Evolutionary conservation across 1,140 invertebrate species (phyloP), one percentile per base, ranked within the genome.

Genomic region (Drosophila pseudoananassae): DNA sequence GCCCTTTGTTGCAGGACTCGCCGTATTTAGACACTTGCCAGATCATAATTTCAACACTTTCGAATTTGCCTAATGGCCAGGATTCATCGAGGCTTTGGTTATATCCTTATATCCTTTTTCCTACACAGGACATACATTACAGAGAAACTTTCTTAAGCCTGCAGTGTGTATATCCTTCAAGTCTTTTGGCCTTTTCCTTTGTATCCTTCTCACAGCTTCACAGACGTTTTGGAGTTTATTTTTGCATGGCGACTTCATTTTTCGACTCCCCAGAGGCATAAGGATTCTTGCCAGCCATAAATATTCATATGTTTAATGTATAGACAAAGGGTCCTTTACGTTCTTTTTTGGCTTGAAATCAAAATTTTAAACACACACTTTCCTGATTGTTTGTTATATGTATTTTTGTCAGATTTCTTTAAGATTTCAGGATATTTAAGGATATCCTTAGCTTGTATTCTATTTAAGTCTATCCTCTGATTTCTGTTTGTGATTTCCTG

Each of bases 31-130:
- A 87, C 82, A 87, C 82, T 87, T 87, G 82, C 78, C 83, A 78
- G 82, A 82, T 87, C 82, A 87, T 87, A 87, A 87, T 87, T 87
- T 88, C 66, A 87, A 87, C 82, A 87, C 82, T 88, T 87, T 78
- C 17, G 63, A 54, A 74, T 61, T 57, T 51, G 33, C 49, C 40
- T 61, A 61, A 69, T 69, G 63, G 66, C 63, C 70, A 23, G 33
- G 54, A 20, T 50, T 54, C 14, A 36, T 66, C 29, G 40, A 49
- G 51, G 49, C 64, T 54, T 76, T 45, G 4, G 15, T 14, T 4
- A 9, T 10, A 9, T 23, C 15, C 36, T 17, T 4, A 9, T 10
- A 9, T 23, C 15, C 36, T 27, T n/a, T 27, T 6, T 27, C 6
- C 5, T 8, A 25, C 23, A 50, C 45, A 36, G 20, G n/a, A 4